Conservation (phyloP, 2,888 invertebrate genomes). For the Dryococelus australis region DNA sequence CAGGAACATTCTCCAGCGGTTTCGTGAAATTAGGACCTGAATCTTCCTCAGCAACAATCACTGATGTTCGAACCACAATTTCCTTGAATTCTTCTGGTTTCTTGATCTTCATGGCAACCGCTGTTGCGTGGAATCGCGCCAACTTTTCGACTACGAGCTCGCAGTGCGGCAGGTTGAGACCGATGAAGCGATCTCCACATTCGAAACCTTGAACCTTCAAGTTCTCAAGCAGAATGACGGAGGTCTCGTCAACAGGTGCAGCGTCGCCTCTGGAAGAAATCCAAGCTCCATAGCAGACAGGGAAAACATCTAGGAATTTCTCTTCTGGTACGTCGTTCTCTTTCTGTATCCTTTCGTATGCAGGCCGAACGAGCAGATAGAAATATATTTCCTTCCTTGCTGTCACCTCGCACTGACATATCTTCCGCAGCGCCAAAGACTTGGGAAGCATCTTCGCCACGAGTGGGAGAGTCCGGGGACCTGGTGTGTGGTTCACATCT, state of each 20-base stretch:
- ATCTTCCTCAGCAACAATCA: neutral
- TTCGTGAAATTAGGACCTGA: too few species aligned
- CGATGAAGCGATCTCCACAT: slow-evolving; percentile 53
- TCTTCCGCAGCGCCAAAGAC: slow-evolving; percentile 53
- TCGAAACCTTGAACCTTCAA: slow-evolving; percentile 53
- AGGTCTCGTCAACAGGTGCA: slow-evolving; percentile 54
- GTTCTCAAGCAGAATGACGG: slow-evolving; percentile 55
- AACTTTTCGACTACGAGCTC: slow-evolving; percentile 31
- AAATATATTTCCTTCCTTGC: slow-evolving; percentile 56
- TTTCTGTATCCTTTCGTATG: slow-evolving; percentile 49
- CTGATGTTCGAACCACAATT: slow-evolving; percentile 49
- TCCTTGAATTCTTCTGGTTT: slow-evolving; percentile 53
- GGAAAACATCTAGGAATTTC: slow-evolving; percentile 52
- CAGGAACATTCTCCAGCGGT: neutral
- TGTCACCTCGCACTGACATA: slow-evolving; percentile 56
- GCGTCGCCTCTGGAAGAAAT: slow-evolving; percentile 50
- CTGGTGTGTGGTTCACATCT: slow-evolving; percentile 50
- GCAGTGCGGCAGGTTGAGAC: slow-evolving; percentile 50
- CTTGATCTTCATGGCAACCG: slow-evolving; percentile 53
- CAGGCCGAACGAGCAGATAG: slow-evolving; percentile 53
- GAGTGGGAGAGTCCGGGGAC: slow-evolving; percentile 50
- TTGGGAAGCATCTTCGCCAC: slow-evolving; percentile 56
- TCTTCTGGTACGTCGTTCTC: slow-evolving; percentile 50
- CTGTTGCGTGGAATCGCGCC: slow-evolving; percentile 37
- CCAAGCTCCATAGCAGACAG: slow-evolving; percentile 54